A percentile compares a stretch with the other conserved stretches of the same genome.
phyloP scores from a whole-genome alignment of 1,140 invertebrate species.

The Rhopalosiphum maidis region DNA sequence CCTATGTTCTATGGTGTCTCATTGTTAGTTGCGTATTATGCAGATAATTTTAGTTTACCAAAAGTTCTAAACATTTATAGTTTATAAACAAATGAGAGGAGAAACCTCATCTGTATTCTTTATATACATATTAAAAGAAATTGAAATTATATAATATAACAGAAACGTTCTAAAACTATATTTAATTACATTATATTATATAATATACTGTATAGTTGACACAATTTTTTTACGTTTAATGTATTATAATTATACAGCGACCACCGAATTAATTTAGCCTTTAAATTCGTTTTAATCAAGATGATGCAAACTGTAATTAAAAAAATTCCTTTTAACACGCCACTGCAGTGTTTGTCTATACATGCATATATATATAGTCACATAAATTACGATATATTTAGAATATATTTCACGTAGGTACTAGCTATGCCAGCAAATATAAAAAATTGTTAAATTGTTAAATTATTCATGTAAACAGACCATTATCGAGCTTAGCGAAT shows the following conservation, averaged over 20 bases:
- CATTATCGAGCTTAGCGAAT: neutral
- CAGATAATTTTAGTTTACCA: neutral
- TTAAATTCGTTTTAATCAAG: neutral
- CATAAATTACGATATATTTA: neutral
- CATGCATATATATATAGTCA: neutral
- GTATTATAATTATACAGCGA: neutral
- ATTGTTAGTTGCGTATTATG: neutral
- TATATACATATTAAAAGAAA: neutral
- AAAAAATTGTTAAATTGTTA: neutral
- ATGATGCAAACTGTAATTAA: neutral
- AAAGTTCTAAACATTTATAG: neutral
- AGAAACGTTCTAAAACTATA: neutral
- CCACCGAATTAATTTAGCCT: neutral
- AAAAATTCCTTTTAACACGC: constrained; percentile 11
- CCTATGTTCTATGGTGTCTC: neutral
- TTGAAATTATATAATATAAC: neutral
- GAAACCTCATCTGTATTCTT: neutral
- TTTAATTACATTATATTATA: neutral
- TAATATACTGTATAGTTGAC: neutral
- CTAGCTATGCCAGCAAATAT: neutral
- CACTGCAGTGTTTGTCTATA: neutral
- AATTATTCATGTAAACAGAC: neutral
- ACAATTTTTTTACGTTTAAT: neutral
- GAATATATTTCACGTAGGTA: neutral
- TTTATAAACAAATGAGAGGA: neutral